A percentile compares a stretch with the other conserved stretches of the same genome.
Evolutionary conservation across 2,888 invertebrate genomes (phyloP).

Genomic region (Sinotaia quadrata): DNA sequence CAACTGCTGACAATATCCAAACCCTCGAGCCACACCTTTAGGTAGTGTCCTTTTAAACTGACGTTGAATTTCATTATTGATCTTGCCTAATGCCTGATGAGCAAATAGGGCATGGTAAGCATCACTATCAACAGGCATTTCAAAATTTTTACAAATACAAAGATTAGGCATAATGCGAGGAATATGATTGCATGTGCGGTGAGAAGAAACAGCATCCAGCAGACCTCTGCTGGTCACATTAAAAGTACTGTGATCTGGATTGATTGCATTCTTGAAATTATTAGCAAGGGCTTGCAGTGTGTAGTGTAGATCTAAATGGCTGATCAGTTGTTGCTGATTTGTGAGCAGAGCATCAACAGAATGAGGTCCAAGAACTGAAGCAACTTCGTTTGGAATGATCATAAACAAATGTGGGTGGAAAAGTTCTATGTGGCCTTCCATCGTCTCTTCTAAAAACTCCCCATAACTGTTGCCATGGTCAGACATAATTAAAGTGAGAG

Average conservation of each 20-base stretch:
- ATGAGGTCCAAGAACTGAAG: conserved; percentile 37
- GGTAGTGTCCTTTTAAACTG: conserved; percentile 35
- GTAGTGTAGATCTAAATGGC: conserved; percentile 56
- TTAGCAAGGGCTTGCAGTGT: conserved; percentile 39
- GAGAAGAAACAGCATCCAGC: conserved; percentile 38
- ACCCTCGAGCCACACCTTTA: conserved; percentile 23
- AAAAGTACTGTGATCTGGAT: conserved; percentile 37
- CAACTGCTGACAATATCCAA: conserved; percentile 49
- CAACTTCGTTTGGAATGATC: conserved; percentile 47
- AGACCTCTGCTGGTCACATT: conserved; percentile 45
- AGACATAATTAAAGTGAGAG: conserved; percentile 56
- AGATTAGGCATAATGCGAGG: conserved; percentile 54
- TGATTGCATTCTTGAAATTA: neutral
- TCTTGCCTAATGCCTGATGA: conserved; percentile 50
- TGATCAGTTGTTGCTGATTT: conserved; percentile 53
- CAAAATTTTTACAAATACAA: conserved; percentile 60
- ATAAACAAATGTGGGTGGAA: conserved; percentile 59
- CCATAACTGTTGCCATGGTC: conserved; percentile 66
- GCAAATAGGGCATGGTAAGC: conserved; percentile 46
- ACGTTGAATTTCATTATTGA: conserved; percentile 53
- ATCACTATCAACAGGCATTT: conserved; percentile 35
- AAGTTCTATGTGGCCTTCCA: conserved; percentile 53
- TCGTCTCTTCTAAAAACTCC: conserved; percentile 41
- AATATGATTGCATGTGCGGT: conserved; percentile 50
- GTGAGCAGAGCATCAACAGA: conserved; percentile 38